A percentile compares a stretch with the other conserved stretches of the same genome.
Evolutionary conservation across 2,888 invertebrate species (phyloP).

Genomic region (Unio pictorum): DNA sequence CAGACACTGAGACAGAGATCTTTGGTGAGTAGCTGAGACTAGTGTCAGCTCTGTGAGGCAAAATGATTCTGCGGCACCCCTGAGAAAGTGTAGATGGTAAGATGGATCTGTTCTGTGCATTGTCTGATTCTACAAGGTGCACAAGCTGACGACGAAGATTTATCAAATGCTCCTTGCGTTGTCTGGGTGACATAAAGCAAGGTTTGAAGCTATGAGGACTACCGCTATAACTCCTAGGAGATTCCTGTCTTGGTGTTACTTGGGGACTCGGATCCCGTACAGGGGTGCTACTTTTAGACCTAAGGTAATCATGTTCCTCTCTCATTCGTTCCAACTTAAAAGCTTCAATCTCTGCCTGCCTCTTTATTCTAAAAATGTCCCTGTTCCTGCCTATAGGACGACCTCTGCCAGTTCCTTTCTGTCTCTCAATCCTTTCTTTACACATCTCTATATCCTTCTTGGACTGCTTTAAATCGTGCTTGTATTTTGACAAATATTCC

Average conservation of each 20-base stretch:
- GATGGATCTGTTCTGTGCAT: slow-evolving; percentile 30
- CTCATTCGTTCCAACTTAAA: slow-evolving; percentile 64
- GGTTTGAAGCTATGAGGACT: slow-evolving; percentile 17
- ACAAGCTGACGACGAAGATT: slow-evolving; percentile 57
- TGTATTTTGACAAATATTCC: slow-evolving; percentile 58
- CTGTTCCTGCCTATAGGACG: slow-evolving; percentile 47
- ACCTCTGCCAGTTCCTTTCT: slow-evolving; percentile 40
- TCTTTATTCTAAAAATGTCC: slow-evolving; percentile 42
- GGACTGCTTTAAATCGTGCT: slow-evolving; percentile 59
- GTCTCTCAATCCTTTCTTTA: slow-evolving; percentile 45
- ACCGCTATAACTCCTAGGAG: slow-evolving; percentile 37
- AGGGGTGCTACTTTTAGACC: slow-evolving; percentile 32
- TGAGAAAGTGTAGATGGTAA: slow-evolving; percentile 29
- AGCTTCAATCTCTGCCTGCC: slow-evolving; percentile 63
- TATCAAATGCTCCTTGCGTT: slow-evolving; percentile 57
- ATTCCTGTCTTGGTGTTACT: slow-evolving; percentile 27
- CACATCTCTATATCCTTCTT: slow-evolving; percentile 59
- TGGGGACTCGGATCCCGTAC: slow-evolving; percentile 25
- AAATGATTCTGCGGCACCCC: slow-evolving; percentile 9
- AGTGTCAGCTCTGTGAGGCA: slow-evolving; percentile 7
- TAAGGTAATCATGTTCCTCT: slow-evolving; percentile 53
- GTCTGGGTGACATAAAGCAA: slow-evolving; percentile 57
- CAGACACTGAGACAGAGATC: slow-evolving; percentile 14
- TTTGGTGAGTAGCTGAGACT: slow-evolving; percentile 25
- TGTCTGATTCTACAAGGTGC: slow-evolving; percentile 43